Conservation (phyloP, 30 jellyfish, hydroid and myxozoan species). For the Calvadosia cruxmelitensis region DNA sequence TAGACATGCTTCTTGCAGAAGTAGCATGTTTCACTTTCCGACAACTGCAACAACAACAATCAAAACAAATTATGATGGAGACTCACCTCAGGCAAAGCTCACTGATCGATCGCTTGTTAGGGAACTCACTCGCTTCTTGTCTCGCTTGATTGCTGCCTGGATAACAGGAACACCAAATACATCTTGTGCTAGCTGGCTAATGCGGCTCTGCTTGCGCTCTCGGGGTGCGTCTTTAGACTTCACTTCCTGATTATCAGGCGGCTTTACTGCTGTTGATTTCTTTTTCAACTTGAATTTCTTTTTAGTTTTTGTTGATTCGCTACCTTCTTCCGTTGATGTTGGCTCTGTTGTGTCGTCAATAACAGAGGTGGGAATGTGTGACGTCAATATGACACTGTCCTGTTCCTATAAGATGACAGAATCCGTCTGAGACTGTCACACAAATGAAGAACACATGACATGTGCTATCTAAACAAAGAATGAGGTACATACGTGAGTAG, state of each 20-base stretch:
- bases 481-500: too few relatives aligned
- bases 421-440: too few relatives aligned
- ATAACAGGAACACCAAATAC: slow-evolving; percentile 66
- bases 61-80: slow-evolving; percentile 3
- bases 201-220: slow-evolving; percentile 21
- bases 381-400: too few relatives aligned
- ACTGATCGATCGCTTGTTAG: background rate
- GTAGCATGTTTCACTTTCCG: slow-evolving; percentile 67
- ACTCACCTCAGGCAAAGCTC: background rate
- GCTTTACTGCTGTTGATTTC: background rate
- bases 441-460: too few relatives aligned
- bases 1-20: slow-evolving; percentile 74
- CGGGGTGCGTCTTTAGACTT: background rate
- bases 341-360: too few relatives aligned
- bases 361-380: too few relatives aligned
- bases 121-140: background rate
- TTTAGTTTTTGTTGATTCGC: background rate
- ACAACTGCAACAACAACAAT: slow-evolving; percentile 16
- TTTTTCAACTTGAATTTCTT: slow-evolving; percentile 6
- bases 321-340: background rate
- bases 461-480: too few relatives aligned
- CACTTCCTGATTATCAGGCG: background rate
- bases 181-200: slow-evolving; percentile 54
- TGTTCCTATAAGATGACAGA: too few relatives aligned
- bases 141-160: slow-evolving; percentile 46